phyloP scores from a whole-genome alignment of 2,797 vertebrate species.

The Rhabdophis nuchalis region DNA sequence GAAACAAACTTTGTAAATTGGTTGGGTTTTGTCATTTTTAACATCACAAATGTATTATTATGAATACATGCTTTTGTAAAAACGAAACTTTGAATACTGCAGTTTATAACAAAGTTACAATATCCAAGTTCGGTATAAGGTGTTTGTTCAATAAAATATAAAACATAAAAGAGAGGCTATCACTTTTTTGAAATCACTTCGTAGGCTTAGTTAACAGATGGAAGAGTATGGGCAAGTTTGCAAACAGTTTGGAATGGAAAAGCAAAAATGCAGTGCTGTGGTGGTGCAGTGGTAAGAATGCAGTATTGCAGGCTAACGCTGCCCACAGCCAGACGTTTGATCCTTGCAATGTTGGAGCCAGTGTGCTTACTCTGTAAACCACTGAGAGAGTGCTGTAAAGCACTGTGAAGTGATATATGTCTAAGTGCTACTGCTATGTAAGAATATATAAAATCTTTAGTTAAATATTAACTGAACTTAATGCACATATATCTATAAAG shows the following conservation, averaged over 20 bases:
- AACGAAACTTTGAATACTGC: background rate
- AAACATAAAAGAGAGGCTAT: background rate
- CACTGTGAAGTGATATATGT: background rate
- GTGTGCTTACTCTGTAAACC: background rate
- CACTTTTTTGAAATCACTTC: background rate
- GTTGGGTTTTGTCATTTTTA: background rate
- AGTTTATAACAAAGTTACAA: background rate
- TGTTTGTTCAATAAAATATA: background rate
- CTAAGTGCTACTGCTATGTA: background rate
- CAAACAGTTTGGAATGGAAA: background rate
- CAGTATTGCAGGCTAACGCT: background rate
- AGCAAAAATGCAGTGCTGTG: background rate
- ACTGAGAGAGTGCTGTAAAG: background rate
- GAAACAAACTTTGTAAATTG: background rate
- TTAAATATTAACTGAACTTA: background rate
- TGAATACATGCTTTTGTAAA: background rate
- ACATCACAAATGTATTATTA: background rate
- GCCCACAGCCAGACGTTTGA: background rate
- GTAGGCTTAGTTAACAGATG: background rate
- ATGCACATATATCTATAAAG: background rate
- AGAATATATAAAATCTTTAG: background rate
- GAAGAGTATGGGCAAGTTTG: background rate
- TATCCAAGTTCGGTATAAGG: background rate
- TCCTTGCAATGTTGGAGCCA: background rate
- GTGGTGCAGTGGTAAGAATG: background rate